phyloP scores from a whole-genome alignment of 2,113 vertebrate species.

The Colaptes auratus region DNA sequence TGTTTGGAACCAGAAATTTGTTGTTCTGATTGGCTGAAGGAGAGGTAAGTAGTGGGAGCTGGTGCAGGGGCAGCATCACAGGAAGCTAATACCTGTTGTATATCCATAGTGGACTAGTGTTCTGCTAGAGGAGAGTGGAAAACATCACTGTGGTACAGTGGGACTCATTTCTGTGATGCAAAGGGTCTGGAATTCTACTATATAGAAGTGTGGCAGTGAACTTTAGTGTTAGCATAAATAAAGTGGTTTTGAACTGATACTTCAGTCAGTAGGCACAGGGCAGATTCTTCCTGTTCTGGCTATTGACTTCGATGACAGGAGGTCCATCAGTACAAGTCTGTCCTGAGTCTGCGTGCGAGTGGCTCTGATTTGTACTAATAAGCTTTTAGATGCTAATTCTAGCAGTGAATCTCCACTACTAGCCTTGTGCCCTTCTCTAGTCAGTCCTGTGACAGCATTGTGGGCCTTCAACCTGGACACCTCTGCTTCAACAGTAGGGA shows the following conservation, averaged over 20 bases:
- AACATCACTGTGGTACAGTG: background rate
- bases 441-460: background rate
- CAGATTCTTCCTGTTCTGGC: background rate
- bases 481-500: background rate
- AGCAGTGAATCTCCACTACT: background rate
- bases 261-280: background rate
- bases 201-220: background rate
- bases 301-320: background rate
- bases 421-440: background rate
- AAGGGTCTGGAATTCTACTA: background rate
- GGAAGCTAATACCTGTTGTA: background rate
- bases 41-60: background rate
- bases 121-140: background rate
- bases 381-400: background rate
- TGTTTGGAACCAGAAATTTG: conserved; percentile 45
- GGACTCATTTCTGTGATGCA: background rate
- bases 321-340: background rate
- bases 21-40: conserved; percentile 21
- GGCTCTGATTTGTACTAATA: background rate
- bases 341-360: background rate
- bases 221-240: background rate
- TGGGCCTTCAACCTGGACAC: background rate
- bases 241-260: background rate
- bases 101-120: background rate
- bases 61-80: background rate